Percentiles rank a stretch among this genome's conserved stretches.
These are phyloP conservation scores for Drosophila biarmipes DNA, from an alignment of 1,140 invertebrate genomes.

Conservation along the genomic window DNA sequence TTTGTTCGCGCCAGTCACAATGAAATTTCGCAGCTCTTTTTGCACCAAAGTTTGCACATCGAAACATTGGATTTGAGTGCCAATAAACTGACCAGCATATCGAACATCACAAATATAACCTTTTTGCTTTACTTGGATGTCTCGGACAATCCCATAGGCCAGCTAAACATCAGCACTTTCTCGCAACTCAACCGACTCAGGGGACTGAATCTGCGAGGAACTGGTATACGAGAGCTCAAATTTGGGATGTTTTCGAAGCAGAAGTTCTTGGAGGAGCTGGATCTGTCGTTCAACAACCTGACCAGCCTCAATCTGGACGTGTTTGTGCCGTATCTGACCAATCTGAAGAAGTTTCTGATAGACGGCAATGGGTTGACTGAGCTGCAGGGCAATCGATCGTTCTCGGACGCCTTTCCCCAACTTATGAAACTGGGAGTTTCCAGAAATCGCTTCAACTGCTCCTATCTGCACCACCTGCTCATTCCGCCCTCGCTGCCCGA, in stretches of 20 bases:
- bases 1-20: conserved; percentile 75
- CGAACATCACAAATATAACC: conserved; percentile 67
- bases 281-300: conserved; percentile 80
- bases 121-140: conserved; percentile 66
- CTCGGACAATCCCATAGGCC: conserved; percentile 75
- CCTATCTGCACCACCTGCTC: conserved; percentile 73
- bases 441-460: conserved; percentile 77
- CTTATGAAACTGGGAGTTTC: conserved; percentile 75
- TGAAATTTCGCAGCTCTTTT: conserved; percentile 53
- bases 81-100: conserved; percentile 65
- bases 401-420: conserved; percentile 62
- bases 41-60: conserved; percentile 61
- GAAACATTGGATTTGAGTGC: conserved; percentile 64
- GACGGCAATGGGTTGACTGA: conserved; percentile 75
- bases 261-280: conserved; percentile 68
- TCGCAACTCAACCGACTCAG: conserved; percentile 67
- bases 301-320: conserved; percentile 76
- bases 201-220: conserved; percentile 59
- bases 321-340: conserved; percentile 76
- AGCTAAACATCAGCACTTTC: conserved; percentile 71
- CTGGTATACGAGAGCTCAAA: conserved; percentile 57
- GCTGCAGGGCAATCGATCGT: conserved; percentile 67
- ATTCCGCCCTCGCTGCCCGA: conserved; percentile 61
- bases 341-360: conserved; percentile 70
- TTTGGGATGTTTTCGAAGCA: conserved; percentile 83